Conservation (phyloP, 2,888 invertebrate species). For the Hirtodrosophila trivittata region DNA sequence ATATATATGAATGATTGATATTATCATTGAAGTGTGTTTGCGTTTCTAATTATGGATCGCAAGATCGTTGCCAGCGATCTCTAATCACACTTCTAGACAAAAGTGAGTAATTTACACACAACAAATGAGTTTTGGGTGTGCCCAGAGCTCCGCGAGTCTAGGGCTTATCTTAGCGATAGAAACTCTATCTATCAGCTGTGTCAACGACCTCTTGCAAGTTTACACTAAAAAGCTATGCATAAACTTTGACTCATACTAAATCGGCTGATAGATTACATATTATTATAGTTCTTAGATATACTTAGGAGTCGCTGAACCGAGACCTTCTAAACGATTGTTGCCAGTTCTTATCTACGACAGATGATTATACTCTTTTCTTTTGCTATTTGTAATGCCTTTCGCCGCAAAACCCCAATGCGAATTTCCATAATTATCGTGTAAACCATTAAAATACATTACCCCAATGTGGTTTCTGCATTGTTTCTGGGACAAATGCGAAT, state of each 20-base stretch:
- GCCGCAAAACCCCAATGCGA: conserved; percentile 34
- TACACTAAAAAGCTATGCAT: not conserved
- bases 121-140: not conserved
- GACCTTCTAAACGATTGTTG: no score
- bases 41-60: conserved; percentile 2
- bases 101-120: conserved; percentile 5
- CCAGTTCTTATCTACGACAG: no score
- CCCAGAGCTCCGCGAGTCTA: conserved; percentile 1
- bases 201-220: conserved; percentile 36
- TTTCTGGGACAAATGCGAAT: conserved; percentile 72
- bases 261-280: no score
- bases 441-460: conserved; percentile 13
- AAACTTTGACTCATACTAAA: no score
- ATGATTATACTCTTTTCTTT: no score
- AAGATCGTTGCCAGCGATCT: not conserved
- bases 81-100: not conserved
- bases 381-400: conserved; percentile 13
- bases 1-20: conserved; percentile 32
- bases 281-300: no score
- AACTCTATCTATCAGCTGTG: conserved; percentile 34
- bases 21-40: conserved; percentile 24
- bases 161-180: conserved; percentile 47
- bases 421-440: conserved; percentile 51
- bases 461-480: conserved; percentile 45
- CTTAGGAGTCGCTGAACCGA: no score